These are phyloP conservation scores for Galago senegalensis DNA, from an alignment of 2,797 vertebrate genomes.

Conservation along the genomic window DNA sequence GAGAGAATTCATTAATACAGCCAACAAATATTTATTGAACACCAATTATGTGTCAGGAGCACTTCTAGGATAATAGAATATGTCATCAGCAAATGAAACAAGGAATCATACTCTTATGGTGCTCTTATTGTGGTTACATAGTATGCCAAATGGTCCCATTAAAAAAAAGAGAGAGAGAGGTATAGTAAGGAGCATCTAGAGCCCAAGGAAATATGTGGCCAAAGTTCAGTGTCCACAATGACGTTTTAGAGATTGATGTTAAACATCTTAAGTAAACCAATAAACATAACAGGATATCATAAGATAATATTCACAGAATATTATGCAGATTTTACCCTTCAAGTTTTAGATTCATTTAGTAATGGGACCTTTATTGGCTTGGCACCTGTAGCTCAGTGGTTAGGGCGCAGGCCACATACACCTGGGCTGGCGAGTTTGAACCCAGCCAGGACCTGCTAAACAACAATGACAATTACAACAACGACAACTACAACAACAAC, in stretches of 20 bases:
- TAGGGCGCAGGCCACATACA: too few species aligned
- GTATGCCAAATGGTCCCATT: not conserved
- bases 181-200: not conserved
- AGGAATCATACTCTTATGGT: not conserved
- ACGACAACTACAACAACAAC: too few species aligned
- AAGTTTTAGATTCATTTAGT: not conserved
- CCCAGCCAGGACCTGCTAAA: too few species aligned
- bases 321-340: not conserved
- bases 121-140: not conserved
- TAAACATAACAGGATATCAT: not conserved
- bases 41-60: not conserved
- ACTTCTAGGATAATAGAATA: not conserved
- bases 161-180: not conserved
- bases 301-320: not conserved
- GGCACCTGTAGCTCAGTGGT: too few species aligned
- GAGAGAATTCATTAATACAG: not conserved
- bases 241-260: not conserved
- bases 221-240: not conserved
- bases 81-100: slow-evolving; percentile 8
- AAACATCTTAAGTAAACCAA: slow-evolving; percentile 3
- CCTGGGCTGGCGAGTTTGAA: too few species aligned
- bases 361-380: not conserved
- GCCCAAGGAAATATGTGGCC: not conserved
- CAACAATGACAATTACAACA: too few species aligned
- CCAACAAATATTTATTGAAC: not conserved